A percentile compares a stretch with the other conserved stretches of the same genome.
Conservation (phyloP, 2,888 invertebrate genomes). For the Bugula neritina region DNA sequence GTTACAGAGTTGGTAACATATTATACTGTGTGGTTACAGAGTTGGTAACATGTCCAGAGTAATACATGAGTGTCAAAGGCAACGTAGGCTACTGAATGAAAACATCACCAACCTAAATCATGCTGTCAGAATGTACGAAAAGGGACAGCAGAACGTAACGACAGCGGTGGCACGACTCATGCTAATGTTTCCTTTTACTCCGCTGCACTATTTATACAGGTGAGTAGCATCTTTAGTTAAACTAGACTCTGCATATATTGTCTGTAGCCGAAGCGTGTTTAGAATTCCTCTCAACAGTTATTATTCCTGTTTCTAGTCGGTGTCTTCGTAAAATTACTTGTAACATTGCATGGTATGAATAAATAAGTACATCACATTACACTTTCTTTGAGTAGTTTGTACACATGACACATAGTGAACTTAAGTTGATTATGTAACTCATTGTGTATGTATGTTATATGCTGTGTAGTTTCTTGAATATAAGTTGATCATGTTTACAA, state of each 20-base stretch:
- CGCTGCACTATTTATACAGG: constrained; percentile 1
- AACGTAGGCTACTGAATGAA: background rate
- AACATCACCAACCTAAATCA: background rate
- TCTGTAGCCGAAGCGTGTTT: no score
- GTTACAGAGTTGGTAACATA: no score
- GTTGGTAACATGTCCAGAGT: constrained; percentile 7
- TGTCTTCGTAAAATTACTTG: no score
- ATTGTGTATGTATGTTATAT: no score
- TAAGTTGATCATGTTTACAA: no score
- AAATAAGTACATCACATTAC: no score
- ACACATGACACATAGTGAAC: background rate
- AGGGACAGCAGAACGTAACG: background rate
- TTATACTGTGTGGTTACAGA: background rate
- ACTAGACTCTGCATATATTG: no score
- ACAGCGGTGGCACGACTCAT: background rate
- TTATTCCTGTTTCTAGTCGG: no score
- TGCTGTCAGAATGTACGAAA: background rate
- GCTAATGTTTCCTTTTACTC: constrained; percentile 15
- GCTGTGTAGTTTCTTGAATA: no score
- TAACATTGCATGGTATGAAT: no score
- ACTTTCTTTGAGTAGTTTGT: background rate
- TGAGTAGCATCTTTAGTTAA: no score
- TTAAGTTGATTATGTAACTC: background rate
- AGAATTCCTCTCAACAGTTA: no score
- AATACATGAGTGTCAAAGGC: background rate